A percentile compares a stretch with the other conserved stretches of the same genome.
Evolutionary conservation across 2,888 invertebrate species (phyloP).

Genomic region (Urechis unicinctus): DNA sequence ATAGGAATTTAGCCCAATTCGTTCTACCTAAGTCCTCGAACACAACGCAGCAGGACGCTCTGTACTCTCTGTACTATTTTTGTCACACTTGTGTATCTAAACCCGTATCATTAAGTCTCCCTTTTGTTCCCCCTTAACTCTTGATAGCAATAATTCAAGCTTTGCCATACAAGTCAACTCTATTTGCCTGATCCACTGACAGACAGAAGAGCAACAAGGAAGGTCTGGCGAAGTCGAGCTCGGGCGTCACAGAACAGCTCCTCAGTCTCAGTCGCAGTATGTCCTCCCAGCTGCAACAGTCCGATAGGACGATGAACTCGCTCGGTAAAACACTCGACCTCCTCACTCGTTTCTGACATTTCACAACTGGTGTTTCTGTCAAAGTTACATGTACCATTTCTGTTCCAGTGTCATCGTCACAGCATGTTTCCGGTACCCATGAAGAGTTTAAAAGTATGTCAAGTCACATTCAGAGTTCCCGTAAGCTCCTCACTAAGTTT

Average conservation of each 20-base stretch:
- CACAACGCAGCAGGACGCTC: no score
- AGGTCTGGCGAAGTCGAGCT: slow-evolving; percentile 59
- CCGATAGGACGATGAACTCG: slow-evolving; percentile 76
- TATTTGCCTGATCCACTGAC: no score
- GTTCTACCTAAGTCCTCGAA: no score
- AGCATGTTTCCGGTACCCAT: slow-evolving; percentile 38
- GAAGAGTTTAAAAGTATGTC: slow-evolving; percentile 76
- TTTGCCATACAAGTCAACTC: no score
- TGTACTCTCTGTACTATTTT: not conserved
- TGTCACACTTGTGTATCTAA: no score
- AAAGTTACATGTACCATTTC: no score
- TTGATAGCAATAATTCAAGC: no score
- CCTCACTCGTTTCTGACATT: no score
- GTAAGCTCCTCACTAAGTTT: slow-evolving; percentile 87
- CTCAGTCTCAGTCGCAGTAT: slow-evolving; percentile 77
- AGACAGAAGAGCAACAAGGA: slow-evolving; percentile 51
- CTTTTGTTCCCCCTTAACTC: no score
- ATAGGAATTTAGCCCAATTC: no score
- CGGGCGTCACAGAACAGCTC: slow-evolving; percentile 77
- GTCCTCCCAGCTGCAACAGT: slow-evolving; percentile 78
- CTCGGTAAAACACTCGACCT: slow-evolving; percentile 62
- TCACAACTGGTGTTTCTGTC: no score
- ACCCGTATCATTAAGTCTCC: no score
- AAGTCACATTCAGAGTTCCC: slow-evolving; percentile 79
- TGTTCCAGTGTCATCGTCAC: slow-evolving; percentile 40